These are phyloP conservation scores for Nycticorax nycticorax DNA, from an alignment of 2,113 vertebrate species.

Conservation along the genomic window DNA sequence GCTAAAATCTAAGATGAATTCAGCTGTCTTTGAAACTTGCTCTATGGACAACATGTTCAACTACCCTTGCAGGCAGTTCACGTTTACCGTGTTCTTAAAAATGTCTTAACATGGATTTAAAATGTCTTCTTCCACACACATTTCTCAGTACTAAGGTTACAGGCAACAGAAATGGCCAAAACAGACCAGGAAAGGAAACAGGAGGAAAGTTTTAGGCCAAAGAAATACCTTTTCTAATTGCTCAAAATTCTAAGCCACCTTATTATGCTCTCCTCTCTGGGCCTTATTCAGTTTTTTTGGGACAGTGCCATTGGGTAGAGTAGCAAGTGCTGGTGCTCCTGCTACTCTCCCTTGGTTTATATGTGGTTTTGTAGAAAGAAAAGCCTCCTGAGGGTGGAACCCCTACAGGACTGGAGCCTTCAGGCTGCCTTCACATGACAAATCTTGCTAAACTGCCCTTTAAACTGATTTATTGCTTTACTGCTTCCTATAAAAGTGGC, in stretches of 20 bases:
- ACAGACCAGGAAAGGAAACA: neutral
- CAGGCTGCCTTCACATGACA: constrained; percentile 15
- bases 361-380: neutral
- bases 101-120: neutral
- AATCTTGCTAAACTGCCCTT: constrained; percentile 70
- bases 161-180: neutral
- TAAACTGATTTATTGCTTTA: constrained; percentile 80
- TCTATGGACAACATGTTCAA: neutral
- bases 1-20: neutral
- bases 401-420: neutral
- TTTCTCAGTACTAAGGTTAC: neutral
- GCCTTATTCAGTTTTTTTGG: neutral
- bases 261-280: neutral
- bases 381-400: neutral
- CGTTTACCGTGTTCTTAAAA: neutral
- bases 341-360: neutral
- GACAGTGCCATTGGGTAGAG: neutral
- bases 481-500: constrained; percentile 70
- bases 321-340: neutral
- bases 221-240: neutral
- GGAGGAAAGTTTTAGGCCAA: neutral
- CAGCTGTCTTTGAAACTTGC: neutral
- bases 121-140: neutral
- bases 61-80: neutral
- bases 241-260: neutral